A percentile compares a stretch with the other conserved stretches of the same genome.
These are phyloP conservation scores for Dipodomys spectabilis DNA, from an alignment of 2,113 vertebrate species.

Conservation along the genomic window DNA sequence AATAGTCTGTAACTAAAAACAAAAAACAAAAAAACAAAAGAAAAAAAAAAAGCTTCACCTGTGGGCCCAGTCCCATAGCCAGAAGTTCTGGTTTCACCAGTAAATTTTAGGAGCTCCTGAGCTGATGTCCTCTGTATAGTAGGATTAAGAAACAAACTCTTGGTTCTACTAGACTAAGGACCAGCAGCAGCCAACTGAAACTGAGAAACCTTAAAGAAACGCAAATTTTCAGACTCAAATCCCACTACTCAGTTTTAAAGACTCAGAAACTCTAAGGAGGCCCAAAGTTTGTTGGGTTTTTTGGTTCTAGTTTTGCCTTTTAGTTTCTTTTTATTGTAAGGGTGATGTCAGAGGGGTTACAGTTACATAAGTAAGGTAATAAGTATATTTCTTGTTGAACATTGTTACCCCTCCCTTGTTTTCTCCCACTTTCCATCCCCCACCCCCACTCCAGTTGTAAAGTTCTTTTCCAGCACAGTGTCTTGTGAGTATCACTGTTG, in stretches of 20 bases:
- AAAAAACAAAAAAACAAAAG: background rate
- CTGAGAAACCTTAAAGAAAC: slow-evolving; percentile 11
- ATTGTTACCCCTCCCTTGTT: too few species aligned
- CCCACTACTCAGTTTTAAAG: background rate
- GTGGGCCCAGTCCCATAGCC: background rate
- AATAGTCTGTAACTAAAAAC: background rate
- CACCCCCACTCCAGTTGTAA: too few species aligned
- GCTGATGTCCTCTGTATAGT: background rate
- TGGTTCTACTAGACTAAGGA: background rate
- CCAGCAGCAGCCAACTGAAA: background rate
- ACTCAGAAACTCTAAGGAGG: background rate
- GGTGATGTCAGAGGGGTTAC: too few species aligned
- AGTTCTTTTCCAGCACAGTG: too few species aligned
- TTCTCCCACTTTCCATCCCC: too few species aligned
- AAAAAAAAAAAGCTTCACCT: background rate
- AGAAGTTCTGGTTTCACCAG: background rate
- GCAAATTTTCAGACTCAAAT: background rate
- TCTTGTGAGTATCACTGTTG: too few species aligned
- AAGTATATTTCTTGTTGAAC: too few species aligned
- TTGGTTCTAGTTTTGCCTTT: too few species aligned
- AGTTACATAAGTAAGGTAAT: too few species aligned
- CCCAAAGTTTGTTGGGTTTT: too few species aligned
- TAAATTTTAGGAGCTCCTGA: background rate
- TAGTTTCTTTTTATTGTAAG: too few species aligned
- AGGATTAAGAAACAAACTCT: background rate